These are phyloP conservation scores for Oegoconia quadripuncta DNA, from an alignment of 2,888 invertebrate species.

Conservation along the genomic window DNA sequence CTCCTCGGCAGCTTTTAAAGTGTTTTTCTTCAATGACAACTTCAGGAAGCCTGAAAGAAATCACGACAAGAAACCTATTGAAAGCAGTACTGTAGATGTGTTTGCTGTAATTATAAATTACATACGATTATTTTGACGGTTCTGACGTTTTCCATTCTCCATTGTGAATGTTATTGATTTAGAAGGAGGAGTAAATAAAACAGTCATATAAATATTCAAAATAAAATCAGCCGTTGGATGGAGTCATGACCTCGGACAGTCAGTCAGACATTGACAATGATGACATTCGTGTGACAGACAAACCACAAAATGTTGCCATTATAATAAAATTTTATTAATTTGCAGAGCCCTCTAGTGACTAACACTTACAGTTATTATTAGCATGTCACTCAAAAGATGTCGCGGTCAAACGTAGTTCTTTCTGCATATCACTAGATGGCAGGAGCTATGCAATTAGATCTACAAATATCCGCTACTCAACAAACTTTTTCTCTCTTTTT, in stretches of 20 bases:
- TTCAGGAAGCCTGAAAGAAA: constrained; percentile 52
- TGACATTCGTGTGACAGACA: not conserved
- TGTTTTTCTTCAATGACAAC: constrained; percentile 62
- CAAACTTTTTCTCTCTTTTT: not conserved
- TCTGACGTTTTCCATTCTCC: constrained; percentile 39
- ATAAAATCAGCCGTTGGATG: not conserved
- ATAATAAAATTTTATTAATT: not conserved
- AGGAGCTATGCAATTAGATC: not conserved
- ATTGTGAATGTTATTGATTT: constrained; percentile 29
- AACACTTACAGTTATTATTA: not conserved
- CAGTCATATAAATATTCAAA: not conserved
- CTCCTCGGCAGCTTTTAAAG: constrained; percentile 33
- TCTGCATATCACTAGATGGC: not conserved
- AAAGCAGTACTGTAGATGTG: not conserved
- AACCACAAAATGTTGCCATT: not conserved
- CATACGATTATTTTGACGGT: constrained; percentile 46
- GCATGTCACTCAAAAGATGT: not conserved
- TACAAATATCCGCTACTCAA: not conserved
- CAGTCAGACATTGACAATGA: not conserved
- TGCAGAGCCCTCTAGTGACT: not conserved
- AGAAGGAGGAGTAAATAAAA: not conserved
- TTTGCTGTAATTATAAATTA: constrained; percentile 3
- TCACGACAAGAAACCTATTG: not conserved
- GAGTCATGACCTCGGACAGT: not conserved
- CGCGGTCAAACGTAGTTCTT: not conserved